Percentiles rank a stretch among this genome's conserved stretches.
Evolutionary conservation across 2,113 vertebrate genomes (phyloP).

Genomic region (Sceloporus undulatus): DNA sequence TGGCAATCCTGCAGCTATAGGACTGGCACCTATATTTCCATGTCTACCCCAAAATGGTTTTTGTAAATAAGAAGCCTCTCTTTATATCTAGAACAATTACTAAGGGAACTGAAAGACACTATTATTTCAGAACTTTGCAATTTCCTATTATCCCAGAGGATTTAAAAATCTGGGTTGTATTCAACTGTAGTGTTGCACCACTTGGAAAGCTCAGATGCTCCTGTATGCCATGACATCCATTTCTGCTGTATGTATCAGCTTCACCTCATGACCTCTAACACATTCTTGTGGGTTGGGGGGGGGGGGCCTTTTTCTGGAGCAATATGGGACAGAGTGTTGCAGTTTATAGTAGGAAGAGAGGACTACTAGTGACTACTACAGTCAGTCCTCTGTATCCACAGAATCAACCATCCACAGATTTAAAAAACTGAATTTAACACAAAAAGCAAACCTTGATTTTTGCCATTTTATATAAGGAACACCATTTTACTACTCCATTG

Average conservation of each 20-base stretch:
- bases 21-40: not conserved
- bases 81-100: not conserved
- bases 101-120: not conserved
- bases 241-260: not conserved
- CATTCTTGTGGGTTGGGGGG: no score
- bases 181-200: not conserved
- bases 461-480: no score
- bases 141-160: not conserved
- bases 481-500: no score
- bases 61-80: not conserved
- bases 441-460: no score
- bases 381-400: no score
- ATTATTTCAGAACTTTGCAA: not conserved
- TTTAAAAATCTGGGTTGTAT: not conserved
- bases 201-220: not conserved
- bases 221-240: no score
- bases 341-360: not conserved
- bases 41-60: not conserved
- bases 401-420: no score
- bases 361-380: no score
- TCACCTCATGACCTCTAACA: not conserved
- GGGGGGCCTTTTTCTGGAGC: not conserved
- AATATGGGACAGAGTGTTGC: not conserved
- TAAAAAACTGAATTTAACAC: no score
- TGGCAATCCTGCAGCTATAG: not conserved